phyloP scores from a whole-genome alignment of 2,797 vertebrate genomes.

The Fundulus diaphanus region DNA sequence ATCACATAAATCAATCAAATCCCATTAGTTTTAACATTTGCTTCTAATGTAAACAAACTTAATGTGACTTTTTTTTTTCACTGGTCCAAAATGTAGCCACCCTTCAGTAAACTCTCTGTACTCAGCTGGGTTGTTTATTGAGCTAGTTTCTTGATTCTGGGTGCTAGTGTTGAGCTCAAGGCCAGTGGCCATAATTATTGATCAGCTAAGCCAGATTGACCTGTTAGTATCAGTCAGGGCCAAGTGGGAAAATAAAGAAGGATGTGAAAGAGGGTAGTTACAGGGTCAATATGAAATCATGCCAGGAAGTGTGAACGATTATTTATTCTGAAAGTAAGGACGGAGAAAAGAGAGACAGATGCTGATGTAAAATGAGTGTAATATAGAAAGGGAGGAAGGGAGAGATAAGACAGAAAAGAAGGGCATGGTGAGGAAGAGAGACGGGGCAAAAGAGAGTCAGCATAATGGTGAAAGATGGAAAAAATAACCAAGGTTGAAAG shows the following conservation, averaged over 20 bases:
- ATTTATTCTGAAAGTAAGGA: conserved; percentile 52
- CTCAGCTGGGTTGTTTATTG: neutral
- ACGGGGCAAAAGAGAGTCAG: conserved; percentile 44
- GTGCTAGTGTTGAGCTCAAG: conserved; percentile 14
- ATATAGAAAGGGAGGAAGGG: conserved; percentile 57
- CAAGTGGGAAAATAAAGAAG: conserved; percentile 15
- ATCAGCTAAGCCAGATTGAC: conserved; percentile 26
- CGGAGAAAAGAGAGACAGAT: conserved; percentile 40
- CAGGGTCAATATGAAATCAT: conserved; percentile 46
- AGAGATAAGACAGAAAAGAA: conserved; percentile 54
- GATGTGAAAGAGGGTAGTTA: conserved; percentile 7
- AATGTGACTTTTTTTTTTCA: neutral
- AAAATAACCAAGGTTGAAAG: conserved; percentile 75
- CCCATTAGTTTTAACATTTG: neutral
- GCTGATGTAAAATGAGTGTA: conserved; percentile 45
- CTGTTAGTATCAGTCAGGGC: conserved; percentile 5
- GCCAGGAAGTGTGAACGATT: conserved; percentile 55
- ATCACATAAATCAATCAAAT: no score
- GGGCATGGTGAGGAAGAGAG: conserved; percentile 55
- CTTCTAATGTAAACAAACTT: neutral
- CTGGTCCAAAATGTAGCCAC: no score
- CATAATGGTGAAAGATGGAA: conserved; percentile 73
- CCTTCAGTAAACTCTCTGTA: neutral
- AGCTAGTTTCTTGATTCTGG: conserved; percentile 9
- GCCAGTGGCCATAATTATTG: conserved; percentile 15